Base-by-base conservation (phyloP, 2,888 invertebrate species). In the Dendrolimus pini region DNA sequence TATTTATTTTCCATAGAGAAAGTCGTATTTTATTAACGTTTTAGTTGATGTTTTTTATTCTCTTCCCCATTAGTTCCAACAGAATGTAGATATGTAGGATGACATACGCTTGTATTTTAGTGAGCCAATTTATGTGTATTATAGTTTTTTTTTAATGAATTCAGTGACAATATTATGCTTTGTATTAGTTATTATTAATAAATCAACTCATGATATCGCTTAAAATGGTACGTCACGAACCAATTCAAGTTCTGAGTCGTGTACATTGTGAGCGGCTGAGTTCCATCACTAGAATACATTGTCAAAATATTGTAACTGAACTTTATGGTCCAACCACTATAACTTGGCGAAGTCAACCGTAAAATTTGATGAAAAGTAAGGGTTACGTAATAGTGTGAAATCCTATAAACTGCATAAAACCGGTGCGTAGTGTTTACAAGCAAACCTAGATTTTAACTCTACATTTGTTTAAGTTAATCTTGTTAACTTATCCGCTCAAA, bases 1-100 rank as follows among this genome's bases (percentile, higher is more conserved):
- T 89, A 87, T 88, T 84, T 86, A 87, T 89, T 89, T 89, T 89
- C 87, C 82, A 89, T 89, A 89, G 89, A 89, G 86, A 89, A 89
- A 85, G 86, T 85, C 77, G 89, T 90, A 90, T 89, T 90, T 89
- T 90, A 89, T 90, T 90, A 89, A 90, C 88, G 89, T 89, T 90
- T 86, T 90, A 90, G 89, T 89, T 89, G 89, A 89, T 89, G 85
- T 87, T 89, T 86, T 77, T 74, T 82, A 83, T 84, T 83, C 77
- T 85, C 82, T 84, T 75, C 78, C 81, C 85, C 75, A 72, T 69
- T 86, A 87, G 88, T 83, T 85, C 85, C 85, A 85, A 83, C 85
- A 79, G 84, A 83, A 76, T 81, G 87, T 89, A 89, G 89, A 81
- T 82, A 75, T 78, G 77, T 90, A 89, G 89, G 84, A 83, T 84